Base-by-base conservation (phyloP, 2,797 vertebrate genomes). In the Oreochromis grahami region DNA sequence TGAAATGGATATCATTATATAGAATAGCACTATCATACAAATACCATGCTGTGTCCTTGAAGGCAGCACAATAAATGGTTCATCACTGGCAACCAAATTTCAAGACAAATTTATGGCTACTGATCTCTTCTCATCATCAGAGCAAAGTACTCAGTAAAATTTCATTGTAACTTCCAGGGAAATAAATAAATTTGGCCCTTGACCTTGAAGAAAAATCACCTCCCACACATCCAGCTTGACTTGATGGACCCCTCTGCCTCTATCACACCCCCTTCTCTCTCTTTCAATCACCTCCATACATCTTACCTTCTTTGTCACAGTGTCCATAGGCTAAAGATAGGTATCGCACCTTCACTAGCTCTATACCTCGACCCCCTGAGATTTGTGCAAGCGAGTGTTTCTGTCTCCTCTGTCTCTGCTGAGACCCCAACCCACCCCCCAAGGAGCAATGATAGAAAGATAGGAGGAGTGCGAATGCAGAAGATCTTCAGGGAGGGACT, bases 121-220 rank as follows among this genome's bases (percentile, higher is more conserved):
- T 94, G 95, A 96, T 96, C 95, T 94, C 88, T 88, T 88, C 94
- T 95, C 95, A 96, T 96, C 96, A 96, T 96, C 94, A 93, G 87
- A 88, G 93, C 94, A 96, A 96, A 96, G 96, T 95, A 96, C 92
- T 97, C 95, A 82, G 94, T 96, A 97, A 97, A 97, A 97, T 96
- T 95, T 96, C 95, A 96, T 96, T 96, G 96, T 96, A 96, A 96
- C 96, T 96, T 96, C 92, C 93, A 92, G 90, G 91, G 95, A 96
- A 96, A 97, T 96, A 97, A 97, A 96, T 96, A 95, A 95, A 96
- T 96, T 94, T 96, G 95, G 91, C 95, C 94, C 93, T 93, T 96
- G 95, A 97, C 96, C 97, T 97, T 97, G 95, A 95, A 80, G 86
- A 89, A 83, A 91, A 87, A 74, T 82, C 45, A 76, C 83, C 84